Percentiles rank a stretch among this genome's conserved stretches.
Evolutionary conservation across 2,113 vertebrate species (phyloP).

Genomic region (Cyanoramphus novaezelandiae): DNA sequence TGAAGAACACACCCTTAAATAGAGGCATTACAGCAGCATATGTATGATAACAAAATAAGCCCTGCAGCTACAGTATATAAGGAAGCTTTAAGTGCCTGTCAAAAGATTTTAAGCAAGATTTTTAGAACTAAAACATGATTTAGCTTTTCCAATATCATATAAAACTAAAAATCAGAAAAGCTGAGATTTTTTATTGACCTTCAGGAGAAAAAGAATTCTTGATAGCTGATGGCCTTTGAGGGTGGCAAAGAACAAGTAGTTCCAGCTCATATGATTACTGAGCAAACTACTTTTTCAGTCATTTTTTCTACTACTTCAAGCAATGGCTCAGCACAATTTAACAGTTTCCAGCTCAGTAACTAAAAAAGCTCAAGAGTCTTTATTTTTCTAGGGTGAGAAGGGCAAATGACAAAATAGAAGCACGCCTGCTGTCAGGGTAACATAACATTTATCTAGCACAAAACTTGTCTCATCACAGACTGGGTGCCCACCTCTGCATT

Average conservation of each 20-base stretch:
- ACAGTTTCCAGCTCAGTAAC: background rate
- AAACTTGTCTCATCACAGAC: background rate
- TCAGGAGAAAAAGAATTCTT: background rate
- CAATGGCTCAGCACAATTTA: background rate
- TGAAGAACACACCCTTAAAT: background rate
- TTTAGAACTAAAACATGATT: background rate
- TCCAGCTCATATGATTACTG: background rate
- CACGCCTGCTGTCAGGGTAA: background rate
- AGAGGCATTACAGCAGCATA: background rate
- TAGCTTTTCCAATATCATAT: background rate
- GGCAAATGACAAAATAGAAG: background rate
- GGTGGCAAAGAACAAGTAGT: background rate
- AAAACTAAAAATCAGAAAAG: background rate
- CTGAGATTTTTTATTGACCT: background rate
- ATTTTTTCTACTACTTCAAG: background rate
- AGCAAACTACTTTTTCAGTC: background rate
- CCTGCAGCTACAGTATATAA: fast-evolving
- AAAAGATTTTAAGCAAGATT: background rate
- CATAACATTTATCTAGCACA: background rate
- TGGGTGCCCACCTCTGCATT: background rate
- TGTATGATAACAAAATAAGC: background rate
- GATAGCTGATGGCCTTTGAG: background rate
- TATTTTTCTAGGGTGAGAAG: background rate
- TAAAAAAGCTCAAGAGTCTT: background rate
- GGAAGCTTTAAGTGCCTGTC: background rate